A percentile compares a stretch with the other conserved stretches of the same genome.
phyloP scores from a whole-genome alignment of 2,888 invertebrate species.

The Amitus sp. region DNA sequence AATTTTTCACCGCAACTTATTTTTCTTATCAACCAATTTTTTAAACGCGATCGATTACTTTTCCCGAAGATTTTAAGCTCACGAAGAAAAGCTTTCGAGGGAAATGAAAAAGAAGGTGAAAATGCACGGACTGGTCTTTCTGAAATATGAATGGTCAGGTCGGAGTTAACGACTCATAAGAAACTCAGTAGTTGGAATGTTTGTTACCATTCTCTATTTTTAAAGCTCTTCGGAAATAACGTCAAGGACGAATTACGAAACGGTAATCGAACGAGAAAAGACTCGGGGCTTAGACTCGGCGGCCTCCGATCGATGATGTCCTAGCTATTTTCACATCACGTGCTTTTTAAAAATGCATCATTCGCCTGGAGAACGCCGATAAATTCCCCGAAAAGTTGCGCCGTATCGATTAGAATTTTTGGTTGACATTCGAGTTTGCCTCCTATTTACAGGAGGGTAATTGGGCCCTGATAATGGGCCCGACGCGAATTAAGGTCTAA shows the following conservation, averaged over 20 bases:
- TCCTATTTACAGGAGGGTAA: no score
- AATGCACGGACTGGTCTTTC: constrained; percentile 41
- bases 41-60: no score
- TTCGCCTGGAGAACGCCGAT: not conserved
- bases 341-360: constrained; percentile 37
- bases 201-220: constrained; percentile 52
- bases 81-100: no score
- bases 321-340: constrained; percentile 33
- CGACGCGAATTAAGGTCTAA: no score
- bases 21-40: no score
- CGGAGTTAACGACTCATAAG: constrained; percentile 56
- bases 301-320: constrained; percentile 34
- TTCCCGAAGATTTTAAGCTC: no score
- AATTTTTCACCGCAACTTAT: no score
- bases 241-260: constrained; percentile 60
- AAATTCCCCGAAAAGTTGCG: not conserved
- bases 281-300: constrained; percentile 36
- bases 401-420: not conserved
- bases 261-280: constrained; percentile 49
- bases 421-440: no score
- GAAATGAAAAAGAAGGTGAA: constrained; percentile 3
- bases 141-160: constrained; percentile 52
- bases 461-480: no score
- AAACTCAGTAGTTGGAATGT: constrained; percentile 50
- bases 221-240: constrained; percentile 51